These are phyloP conservation scores for Aramus guarauna DNA, from an alignment of 2,113 vertebrate genomes.

Conservation along the genomic window DNA sequence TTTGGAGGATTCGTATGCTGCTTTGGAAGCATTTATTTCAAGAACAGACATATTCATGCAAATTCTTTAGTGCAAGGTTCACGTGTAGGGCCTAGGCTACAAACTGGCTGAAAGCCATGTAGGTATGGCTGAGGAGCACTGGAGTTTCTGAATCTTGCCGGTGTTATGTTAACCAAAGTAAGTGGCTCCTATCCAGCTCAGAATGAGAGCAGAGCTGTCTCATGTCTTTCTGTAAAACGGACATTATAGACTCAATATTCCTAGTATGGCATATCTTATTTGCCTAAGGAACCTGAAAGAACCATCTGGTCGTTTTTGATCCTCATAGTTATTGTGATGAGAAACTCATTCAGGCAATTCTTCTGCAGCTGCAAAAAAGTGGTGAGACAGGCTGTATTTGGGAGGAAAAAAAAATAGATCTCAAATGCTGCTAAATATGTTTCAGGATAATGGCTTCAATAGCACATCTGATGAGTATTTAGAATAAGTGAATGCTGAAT, in stretches of 20 bases:
- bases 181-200: not conserved
- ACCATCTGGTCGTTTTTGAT: constrained; percentile 19
- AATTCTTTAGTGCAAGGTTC: not conserved
- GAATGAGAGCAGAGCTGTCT: not conserved
- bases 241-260: not conserved
- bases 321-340: constrained; percentile 17
- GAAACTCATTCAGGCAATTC: constrained; percentile 47
- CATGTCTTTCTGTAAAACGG: not conserved
- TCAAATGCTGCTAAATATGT: constrained; percentile 31
- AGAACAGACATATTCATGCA: not conserved
- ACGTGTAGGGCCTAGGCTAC: not conserved
- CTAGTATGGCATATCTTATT: not conserved
- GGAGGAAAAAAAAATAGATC: not conserved
- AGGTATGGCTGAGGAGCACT: not conserved
- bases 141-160: not conserved
- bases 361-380: constrained; percentile 47
- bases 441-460: constrained; percentile 34
- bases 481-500: constrained; percentile 27
- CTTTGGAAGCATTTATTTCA: not conserved
- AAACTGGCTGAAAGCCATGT: not conserved
- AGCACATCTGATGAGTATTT: constrained; percentile 47
- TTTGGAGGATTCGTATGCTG: not conserved
- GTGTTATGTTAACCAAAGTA: not conserved
- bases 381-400: constrained; percentile 41
- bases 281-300: constrained; percentile 25